Percentiles rank a stretch among this genome's conserved stretches.
Conservation (phyloP, 2,113 vertebrate genomes). For the Thalassarche chlororhynchos region DNA sequence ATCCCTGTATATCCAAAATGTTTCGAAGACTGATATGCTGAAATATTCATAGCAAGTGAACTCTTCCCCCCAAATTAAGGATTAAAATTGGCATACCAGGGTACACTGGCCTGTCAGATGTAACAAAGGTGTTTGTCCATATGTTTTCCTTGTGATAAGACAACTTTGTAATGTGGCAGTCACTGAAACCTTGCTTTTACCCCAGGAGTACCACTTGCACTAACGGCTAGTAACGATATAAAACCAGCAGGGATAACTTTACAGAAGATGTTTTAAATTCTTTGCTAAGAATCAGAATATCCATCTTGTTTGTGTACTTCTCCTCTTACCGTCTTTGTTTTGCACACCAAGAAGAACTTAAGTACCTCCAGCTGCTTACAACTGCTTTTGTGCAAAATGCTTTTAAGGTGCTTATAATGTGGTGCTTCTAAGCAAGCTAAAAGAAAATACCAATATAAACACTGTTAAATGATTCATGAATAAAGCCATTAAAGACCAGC, state of each 20-base stretch:
- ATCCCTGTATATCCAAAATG: neutral
- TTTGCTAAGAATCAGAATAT: neutral
- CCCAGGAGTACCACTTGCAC: neutral
- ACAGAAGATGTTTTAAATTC: neutral
- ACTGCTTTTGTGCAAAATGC: conserved; percentile 56
- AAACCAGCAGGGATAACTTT: neutral
- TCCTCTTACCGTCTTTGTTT: neutral
- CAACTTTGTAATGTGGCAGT: neutral
- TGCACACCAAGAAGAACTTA: neutral
- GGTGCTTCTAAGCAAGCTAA: conserved; percentile 33
- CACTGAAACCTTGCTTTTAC: neutral
- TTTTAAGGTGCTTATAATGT: conserved; percentile 61
- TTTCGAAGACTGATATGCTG: neutral
- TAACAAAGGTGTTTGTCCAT: neutral
- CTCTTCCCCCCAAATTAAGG: neutral
- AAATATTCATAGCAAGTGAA: neutral
- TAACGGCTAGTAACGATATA: neutral
- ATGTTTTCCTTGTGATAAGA: neutral
- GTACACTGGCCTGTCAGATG: neutral
- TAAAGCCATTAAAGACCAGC: conserved; percentile 35
- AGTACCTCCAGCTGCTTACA: conserved; percentile 15
- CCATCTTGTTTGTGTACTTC: neutral
- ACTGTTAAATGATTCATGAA: conserved; percentile 43
- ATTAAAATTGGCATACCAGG: neutral
- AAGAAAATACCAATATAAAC: conserved; percentile 34